Evolutionary conservation across 2,113 vertebrate species (phyloP), one percentile per base, ranked within the genome.

Genomic region (Saguinus imperator): DNA sequence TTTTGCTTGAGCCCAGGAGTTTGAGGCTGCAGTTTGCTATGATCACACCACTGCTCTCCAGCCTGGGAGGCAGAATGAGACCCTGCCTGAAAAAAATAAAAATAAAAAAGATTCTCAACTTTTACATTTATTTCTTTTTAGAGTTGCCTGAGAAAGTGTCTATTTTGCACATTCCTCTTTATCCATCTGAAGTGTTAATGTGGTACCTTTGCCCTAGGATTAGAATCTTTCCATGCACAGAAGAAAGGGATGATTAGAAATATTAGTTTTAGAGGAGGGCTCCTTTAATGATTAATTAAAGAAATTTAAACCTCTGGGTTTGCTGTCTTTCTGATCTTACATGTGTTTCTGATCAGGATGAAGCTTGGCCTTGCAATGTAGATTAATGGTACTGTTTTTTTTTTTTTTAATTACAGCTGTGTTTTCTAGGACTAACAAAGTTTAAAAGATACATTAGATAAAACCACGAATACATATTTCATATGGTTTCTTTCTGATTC

Each of bases 381-480:
- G 64, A 40, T 50, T 88, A 70, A 32, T 85, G 32, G 45, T 45
- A 43, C 17, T 0, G 6, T 40, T 86, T 43, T 32, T 14, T 58
- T 61, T 27, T 64, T 64, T 64, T 6, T 12, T 0, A 64, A 64
- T 6, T 76, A 43, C 32, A 52, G 57, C n/a, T 14, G 1, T 72
- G 83, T 91, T 97, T 95, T 91, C 55, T 11, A 79, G 79, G 37
- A 93, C 79, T 68, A 45, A 93, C 57, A 64, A 73, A 83, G 32
- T 89, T 91, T 95, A 83, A 89, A 96, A 87, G 91, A 52, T 75
- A 83, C 8, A 25, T 43, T 94, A 72, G 61, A 29, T 89, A 89
- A 90, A 93, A 95, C 37, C 61, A 95, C 13, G 70, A 58, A 93
- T 96, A 29, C 13, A 25, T 93, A 75, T 89, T 96, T 93, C 75